Conservation (phyloP, 2,888 invertebrate genomes). For the Brachyptera putata region DNA sequence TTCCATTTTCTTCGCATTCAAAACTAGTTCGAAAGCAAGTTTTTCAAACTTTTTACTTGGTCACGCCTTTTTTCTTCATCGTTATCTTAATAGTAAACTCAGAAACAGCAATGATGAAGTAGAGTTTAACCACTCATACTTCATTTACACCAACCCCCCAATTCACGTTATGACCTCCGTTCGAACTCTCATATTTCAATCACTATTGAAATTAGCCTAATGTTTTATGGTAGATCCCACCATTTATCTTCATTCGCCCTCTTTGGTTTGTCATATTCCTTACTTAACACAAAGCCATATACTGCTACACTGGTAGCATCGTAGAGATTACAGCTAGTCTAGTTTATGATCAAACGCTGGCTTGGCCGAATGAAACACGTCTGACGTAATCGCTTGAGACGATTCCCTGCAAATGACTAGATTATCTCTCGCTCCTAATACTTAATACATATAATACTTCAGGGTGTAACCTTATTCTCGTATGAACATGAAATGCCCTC, state of each 20-base stretch:
- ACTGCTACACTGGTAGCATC: background rate
- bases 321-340: too few species aligned
- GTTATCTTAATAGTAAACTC: background rate
- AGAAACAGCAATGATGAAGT: background rate
- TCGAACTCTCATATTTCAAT: background rate
- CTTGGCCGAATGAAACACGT: background rate
- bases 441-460: background rate
- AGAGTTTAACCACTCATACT: background rate
- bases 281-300: background rate
- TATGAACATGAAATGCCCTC: background rate
- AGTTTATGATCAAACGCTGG: background rate
- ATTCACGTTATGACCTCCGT: background rate
- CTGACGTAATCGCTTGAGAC: background rate
- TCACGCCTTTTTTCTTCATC: background rate
- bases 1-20: constrained; percentile 20
- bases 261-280: background rate
- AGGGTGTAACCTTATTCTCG: background rate
- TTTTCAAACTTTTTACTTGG: background rate
- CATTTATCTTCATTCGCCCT: background rate
- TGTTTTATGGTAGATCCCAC: background rate
- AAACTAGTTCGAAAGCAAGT: constrained; percentile 11
- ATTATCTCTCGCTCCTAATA: background rate
- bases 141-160: background rate
- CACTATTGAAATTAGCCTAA: background rate
- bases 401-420: background rate